Base-by-base conservation (phyloP, 1,140 invertebrate genomes). In the Phthorimaea operculella region DNA sequence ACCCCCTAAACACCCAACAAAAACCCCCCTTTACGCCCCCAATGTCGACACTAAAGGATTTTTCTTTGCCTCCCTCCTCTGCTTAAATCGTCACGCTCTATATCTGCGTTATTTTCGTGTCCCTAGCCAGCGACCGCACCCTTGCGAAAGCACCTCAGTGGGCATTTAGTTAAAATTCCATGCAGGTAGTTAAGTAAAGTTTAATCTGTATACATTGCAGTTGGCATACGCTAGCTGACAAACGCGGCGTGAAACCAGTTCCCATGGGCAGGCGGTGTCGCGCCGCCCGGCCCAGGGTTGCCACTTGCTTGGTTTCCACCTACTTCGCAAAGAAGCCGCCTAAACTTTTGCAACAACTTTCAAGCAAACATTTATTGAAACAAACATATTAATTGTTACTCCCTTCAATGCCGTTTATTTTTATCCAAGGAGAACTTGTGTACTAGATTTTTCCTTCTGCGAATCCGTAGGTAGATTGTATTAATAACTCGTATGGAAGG, bases 1-100 rank as follows among this genome's bases (percentile, higher is more conserved):
- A 74, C 79, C 74, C 61, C 73, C 72, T 74, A 73, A 73, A 77
- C 81, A 78, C 79, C 79, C 81, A 72, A 67, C 65, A 60, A n/a
- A 12, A 39, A 39, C 44, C 64, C 68, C 62, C 70, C 70, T 71
- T 64, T 66, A 28, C 21, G 68, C 68, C 70, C 70, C 61, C 71
- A 60, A 67, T 72, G 69, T 74, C 73, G 74, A 76, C 71, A 80
- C 76, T 74, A 79, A 79, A 71, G 72, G 62, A 72, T 74, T 80
- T 79, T 75, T 75, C 70, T 66, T 72, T 72, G 58, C 63, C 59
- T 63, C 60, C 56, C 58, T 62, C 54, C 58, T 60, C 67, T 59
- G 57, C 54, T 62, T 60, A 15, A 58, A 68, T 55, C 57, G 54
- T 58, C 62, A 64, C 51, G 21, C 60, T 39, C n/a, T 47, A 47